Conservation (phyloP, 2,888 invertebrate genomes). For the Eulithis prunata region DNA sequence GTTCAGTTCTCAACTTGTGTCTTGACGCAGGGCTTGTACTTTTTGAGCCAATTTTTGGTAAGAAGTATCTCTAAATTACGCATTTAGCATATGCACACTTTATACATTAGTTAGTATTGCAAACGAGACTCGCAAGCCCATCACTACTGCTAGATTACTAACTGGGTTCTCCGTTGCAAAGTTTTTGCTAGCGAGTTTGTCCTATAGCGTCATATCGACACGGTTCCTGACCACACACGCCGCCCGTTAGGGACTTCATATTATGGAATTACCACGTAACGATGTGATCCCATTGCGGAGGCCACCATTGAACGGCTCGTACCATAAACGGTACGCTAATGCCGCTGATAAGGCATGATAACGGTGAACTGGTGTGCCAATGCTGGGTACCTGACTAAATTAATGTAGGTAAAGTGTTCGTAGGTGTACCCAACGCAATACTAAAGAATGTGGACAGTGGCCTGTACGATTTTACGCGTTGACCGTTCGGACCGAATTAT, state of each 20-base stretch:
- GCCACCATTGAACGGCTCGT: slow-evolving; percentile 39
- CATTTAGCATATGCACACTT: too few relatives aligned
- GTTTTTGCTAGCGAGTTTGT: slow-evolving; percentile 47
- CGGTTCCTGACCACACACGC: slow-evolving; percentile 55
- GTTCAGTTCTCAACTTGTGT: too few relatives aligned
- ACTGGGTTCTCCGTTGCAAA: background rate
- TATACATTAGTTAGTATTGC: too few relatives aligned
- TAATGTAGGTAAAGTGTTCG: slow-evolving; percentile 32
- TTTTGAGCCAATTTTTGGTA: too few relatives aligned
- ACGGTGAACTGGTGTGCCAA: slow-evolving; percentile 48
- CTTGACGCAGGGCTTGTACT: too few relatives aligned
- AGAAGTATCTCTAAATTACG: too few relatives aligned
- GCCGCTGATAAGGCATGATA: slow-evolving; percentile 51
- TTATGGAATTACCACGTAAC: slow-evolving; percentile 35
- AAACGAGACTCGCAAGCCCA: background rate
- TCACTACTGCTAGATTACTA: background rate
- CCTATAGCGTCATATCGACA: slow-evolving; percentile 6
- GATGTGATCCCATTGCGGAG: slow-evolving; percentile 37
- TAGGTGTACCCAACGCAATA: slow-evolving; percentile 40
- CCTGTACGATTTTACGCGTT: slow-evolving; percentile 41
- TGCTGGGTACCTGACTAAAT: slow-evolving; percentile 40
- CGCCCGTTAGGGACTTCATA: slow-evolving; percentile 39
- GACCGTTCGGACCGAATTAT: slow-evolving; percentile 40
- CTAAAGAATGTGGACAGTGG: slow-evolving; percentile 24
- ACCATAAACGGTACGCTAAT: slow-evolving; percentile 40